These are phyloP conservation scores for Psilopogon haemacephalus DNA, from an alignment of 2,113 vertebrate genomes.

Conservation along the genomic window DNA sequence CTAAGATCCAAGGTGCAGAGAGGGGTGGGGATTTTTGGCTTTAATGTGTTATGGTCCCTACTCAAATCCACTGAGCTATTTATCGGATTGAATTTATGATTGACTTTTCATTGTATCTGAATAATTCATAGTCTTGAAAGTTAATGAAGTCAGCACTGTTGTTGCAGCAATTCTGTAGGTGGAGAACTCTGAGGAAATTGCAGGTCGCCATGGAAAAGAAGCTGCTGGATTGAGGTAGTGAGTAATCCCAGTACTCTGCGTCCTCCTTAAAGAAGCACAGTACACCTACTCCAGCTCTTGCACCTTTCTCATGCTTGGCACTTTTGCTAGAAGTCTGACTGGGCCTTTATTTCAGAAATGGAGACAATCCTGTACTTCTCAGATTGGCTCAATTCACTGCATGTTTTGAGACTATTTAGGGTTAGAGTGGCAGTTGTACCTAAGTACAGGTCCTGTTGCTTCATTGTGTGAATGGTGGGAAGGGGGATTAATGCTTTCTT, in stretches of 20 bases:
- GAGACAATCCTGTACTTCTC: background rate
- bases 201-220: background rate
- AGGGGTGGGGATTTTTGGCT: background rate
- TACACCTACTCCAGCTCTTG: background rate
- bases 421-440: background rate
- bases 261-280: background rate
- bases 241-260: background rate
- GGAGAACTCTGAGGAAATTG: background rate
- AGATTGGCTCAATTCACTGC: fast-evolving
- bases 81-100: background rate
- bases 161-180: background rate
- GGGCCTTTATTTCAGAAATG: background rate
- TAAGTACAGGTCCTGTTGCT: background rate
- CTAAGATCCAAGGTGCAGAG: background rate
- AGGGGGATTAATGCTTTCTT: background rate
- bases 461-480: background rate
- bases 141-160: background rate
- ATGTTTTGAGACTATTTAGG: background rate
- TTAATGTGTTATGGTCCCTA: background rate
- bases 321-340: background rate
- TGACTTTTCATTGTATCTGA: background rate
- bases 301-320: background rate
- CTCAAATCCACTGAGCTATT: background rate
- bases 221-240: background rate
- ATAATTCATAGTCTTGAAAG: background rate